Evolutionary conservation across 2,113 vertebrate genomes (phyloP), one percentile per base, ranked within the genome.

Genomic region (Oryzias melastigma): DNA sequence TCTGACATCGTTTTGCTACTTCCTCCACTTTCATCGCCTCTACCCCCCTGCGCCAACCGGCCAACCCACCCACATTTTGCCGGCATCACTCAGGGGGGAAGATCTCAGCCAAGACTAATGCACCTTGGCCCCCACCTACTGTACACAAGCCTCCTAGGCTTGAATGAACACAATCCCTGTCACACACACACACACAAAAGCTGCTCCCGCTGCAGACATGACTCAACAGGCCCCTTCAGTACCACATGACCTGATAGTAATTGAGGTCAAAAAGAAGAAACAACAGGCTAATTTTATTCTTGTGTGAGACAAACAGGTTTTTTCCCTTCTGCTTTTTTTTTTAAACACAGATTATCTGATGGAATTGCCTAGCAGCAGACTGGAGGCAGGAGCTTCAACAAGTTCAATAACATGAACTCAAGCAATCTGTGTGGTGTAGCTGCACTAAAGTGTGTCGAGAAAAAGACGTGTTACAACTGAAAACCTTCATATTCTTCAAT

Each of bases 181-280:
- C 43, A 44, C 54, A 55, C 19, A 68, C 24, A 55, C 40, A 52
- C 40, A 50, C 27, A 46, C 27, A 51, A n/a, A 69, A 22, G 54
- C 35, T 57, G 41, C 55, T 81, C 73, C 80, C 68, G 52, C 44
- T 68, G 69, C 76, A 73, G 66, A 55, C 79, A 68, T 85, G 82
- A 77, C 80, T 90, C 86, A 84, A 85, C 88, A 71, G 54, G 70
- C 64, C 75, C 83, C 65, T 56, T 70, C 68, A 66, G 78, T 75
- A 80, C 80, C 81, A 85, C 70, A 43, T 66, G 81, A 64, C 81
- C 83, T 46, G 61, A 47, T 58, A 47, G 85, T 84, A 91, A 90
- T 90, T 87, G 88, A 87, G 88, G 89, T 91, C 83, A 84, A 82
- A 80, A 71, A 64, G 83, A 76, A 88, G 68, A 83, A 89, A 86